phyloP scores from a whole-genome alignment of 2,113 vertebrate genomes.

The Fulica atra region DNA sequence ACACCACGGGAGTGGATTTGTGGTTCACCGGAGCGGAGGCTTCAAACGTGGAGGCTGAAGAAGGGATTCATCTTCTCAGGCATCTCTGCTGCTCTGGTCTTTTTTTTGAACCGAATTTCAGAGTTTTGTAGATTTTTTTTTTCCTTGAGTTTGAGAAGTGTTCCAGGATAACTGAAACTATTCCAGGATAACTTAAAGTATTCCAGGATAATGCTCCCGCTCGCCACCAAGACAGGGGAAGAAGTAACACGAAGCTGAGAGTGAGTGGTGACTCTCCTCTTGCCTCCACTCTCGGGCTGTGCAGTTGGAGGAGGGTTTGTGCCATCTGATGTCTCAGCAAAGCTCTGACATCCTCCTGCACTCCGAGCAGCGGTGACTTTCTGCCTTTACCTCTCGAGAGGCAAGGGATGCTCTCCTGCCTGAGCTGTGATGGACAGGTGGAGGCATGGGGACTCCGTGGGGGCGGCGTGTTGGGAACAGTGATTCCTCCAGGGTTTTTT shows the following conservation, averaged over 20 bases:
- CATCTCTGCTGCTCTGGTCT: accelerated
- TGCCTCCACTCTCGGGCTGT: neutral
- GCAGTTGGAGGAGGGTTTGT: neutral
- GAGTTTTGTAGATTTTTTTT: neutral
- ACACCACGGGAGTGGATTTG: accelerated
- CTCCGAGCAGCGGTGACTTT: neutral
- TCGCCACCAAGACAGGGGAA: neutral
- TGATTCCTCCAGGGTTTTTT: accelerated
- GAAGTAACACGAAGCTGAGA: neutral
- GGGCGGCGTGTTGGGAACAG: neutral
- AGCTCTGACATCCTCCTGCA: neutral
- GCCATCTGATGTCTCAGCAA: neutral
- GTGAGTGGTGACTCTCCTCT: neutral
- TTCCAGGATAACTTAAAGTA: too few species aligned
- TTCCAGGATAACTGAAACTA: neutral
- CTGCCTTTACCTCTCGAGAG: accelerated
- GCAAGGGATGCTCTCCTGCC: neutral
- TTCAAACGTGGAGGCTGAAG: neutral
- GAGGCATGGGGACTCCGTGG: neutral
- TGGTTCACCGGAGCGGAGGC: neutral
- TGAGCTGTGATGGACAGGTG: too few species aligned
- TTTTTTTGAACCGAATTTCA: neutral
- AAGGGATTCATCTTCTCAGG: neutral
- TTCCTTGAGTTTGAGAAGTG: neutral
- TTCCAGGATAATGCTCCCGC: neutral